These are phyloP conservation scores for Zoanthus sociatus DNA, from an alignment of 92 coral and sea anemone genomes.

Conservation along the genomic window DNA sequence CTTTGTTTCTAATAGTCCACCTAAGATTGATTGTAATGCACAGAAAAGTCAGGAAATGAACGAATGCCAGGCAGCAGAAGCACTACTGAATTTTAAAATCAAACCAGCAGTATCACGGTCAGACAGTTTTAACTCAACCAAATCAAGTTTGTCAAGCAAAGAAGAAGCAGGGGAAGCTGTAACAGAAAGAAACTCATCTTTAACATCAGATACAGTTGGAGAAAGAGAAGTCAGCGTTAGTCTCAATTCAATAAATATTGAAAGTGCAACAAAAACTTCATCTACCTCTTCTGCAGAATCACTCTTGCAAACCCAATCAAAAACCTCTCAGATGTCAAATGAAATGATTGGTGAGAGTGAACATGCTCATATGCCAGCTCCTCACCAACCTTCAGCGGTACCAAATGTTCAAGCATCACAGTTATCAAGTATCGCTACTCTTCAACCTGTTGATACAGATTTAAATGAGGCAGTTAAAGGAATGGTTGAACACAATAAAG, in stretches of 20 bases:
- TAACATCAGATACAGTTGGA: slow-evolving; percentile 5
- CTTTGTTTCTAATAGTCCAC: not conserved
- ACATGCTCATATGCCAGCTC: slow-evolving; percentile 26
- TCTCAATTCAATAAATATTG: not conserved
- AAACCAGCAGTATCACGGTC: slow-evolving; percentile 72
- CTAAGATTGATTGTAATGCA: not conserved
- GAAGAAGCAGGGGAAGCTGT: slow-evolving; percentile 1
- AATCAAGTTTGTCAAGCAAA: not conserved
- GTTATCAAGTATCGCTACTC: not conserved
- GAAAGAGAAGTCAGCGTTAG: not conserved
- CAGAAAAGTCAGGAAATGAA: slow-evolving; percentile 69
- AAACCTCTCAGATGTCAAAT: slow-evolving; percentile 17
- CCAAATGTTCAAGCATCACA: not conserved
- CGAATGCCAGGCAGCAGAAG: slow-evolving; percentile 92
- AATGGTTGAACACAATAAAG: not conserved
- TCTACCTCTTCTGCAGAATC: slow-evolving; percentile 37
- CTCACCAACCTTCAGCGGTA: not conserved
- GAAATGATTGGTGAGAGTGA: not conserved
- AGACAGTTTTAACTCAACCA: slow-evolving; percentile 22
- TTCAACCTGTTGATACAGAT: not conserved
- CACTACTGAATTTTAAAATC: slow-evolving; percentile 85
- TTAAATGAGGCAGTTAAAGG: not conserved
- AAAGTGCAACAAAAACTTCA: not conserved
- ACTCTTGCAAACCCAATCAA: slow-evolving; percentile 58
- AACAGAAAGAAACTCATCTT: slow-evolving; percentile 1